Evolutionary conservation across 2,797 vertebrate species (phyloP).

Genomic region (Lophius americanus): DNA sequence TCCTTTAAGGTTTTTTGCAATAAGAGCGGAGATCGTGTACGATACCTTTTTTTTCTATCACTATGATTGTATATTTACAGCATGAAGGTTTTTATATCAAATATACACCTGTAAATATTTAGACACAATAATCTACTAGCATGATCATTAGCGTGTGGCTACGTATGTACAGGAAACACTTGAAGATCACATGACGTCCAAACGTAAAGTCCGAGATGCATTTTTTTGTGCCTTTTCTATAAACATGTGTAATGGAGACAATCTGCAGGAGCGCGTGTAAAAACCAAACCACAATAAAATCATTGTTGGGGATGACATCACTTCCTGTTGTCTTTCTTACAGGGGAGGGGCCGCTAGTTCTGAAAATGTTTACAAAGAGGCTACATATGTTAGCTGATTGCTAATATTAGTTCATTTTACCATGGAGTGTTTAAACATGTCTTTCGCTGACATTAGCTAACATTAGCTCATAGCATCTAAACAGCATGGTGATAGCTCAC

Average conservation of each 20-base stretch:
- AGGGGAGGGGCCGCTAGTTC: not conserved
- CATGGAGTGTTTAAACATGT: too few species aligned
- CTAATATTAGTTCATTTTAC: too few species aligned
- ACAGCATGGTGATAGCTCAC: too few species aligned
- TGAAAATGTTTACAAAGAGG: too few species aligned
- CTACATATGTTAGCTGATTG: too few species aligned
- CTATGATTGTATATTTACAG: slow-evolving; percentile 90
- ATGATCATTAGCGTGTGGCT: slow-evolving; percentile 84
- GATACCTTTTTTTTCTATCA: slow-evolving; percentile 82
- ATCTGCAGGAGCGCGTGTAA: slow-evolving; percentile 94
- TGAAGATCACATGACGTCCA: slow-evolving; percentile 88
- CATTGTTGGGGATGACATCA: slow-evolving; percentile 78
- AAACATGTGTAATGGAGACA: slow-evolving; percentile 96
- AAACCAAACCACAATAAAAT: slow-evolving; percentile 95
- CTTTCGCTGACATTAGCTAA: too few species aligned
- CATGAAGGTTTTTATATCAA: slow-evolving; percentile 83
- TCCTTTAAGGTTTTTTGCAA: slow-evolving; percentile 50
- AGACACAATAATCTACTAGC: slow-evolving; percentile 84
- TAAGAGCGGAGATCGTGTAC: slow-evolving; percentile 58
- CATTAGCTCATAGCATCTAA: too few species aligned
- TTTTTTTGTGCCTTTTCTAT: slow-evolving; percentile 97
- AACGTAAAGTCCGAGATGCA: slow-evolving; percentile 88
- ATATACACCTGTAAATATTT: slow-evolving; percentile 68
- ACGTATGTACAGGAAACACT: slow-evolving; percentile 89
- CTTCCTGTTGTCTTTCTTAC: slow-evolving; percentile 25